Conservation (phyloP, 2,888 invertebrate genomes). For the Tridacna gigas region DNA sequence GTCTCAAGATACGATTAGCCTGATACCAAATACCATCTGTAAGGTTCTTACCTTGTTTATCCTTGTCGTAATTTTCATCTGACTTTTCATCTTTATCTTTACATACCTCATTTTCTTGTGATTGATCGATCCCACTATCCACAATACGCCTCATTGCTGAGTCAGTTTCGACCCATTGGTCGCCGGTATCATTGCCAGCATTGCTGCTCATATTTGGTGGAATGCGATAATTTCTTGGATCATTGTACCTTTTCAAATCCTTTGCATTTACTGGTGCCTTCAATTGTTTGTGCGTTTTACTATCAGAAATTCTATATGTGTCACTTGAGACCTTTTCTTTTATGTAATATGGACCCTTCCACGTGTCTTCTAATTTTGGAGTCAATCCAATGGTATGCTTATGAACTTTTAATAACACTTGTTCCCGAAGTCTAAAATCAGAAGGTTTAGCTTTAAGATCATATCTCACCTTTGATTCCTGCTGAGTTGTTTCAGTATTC, state of each 20-base stretch:
- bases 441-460: slow-evolving; percentile 43
- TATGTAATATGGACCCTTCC: slow-evolving; percentile 38
- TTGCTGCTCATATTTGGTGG: not conserved
- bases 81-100: not conserved
- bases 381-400: slow-evolving; percentile 24
- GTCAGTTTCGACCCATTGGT: not conserved
- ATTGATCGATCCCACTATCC: not conserved
- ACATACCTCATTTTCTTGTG: not conserved
- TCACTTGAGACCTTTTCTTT: slow-evolving; percentile 25
- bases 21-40: slow-evolving; percentile 21
- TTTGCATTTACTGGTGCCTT: slow-evolving; percentile 1
- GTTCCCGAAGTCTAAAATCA: slow-evolving; percentile 27
- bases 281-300: slow-evolving; percentile 19
- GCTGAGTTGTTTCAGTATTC: slow-evolving; percentile 32
- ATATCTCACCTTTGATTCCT: slow-evolving; percentile 39
- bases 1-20: slow-evolving; percentile 31
- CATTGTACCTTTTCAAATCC: slow-evolving; percentile 15
- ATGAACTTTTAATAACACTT: slow-evolving; percentile 33
- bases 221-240: not conserved
- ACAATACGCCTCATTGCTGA: not conserved
- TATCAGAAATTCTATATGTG: slow-evolving; percentile 31
- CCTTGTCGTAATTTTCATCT: not conserved
- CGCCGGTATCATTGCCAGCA: not conserved
- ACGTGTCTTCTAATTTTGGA: slow-evolving; percentile 36
- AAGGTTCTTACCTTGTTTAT: not conserved